A percentile compares a stretch with the other conserved stretches of the same genome.
Conservation (phyloP, 2,113 vertebrate genomes). For the Macaca nemestrina region DNA sequence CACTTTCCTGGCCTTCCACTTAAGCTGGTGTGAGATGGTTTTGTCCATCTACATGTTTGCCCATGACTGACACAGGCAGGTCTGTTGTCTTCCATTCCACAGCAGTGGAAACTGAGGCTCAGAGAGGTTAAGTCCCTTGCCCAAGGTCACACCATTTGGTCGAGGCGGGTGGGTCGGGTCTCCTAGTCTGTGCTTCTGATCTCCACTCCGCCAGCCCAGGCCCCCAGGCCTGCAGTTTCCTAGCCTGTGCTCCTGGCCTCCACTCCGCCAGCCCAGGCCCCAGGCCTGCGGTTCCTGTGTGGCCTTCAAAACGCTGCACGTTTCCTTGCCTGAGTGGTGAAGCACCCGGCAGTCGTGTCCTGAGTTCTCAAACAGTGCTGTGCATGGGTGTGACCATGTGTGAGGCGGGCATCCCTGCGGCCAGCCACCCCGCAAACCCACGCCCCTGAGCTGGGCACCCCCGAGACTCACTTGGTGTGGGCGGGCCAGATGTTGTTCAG, state of each 20-base stretch:
- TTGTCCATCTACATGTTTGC: not conserved
- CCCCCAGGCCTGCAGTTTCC: not conserved
- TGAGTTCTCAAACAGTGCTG: not conserved
- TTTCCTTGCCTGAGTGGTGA: not conserved
- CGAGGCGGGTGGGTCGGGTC: accelerated
- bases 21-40: not conserved
- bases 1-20: accelerated
- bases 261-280: not conserved
- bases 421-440: no score
- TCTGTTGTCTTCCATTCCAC: not conserved
- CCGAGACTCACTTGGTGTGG: conserved; percentile 89
- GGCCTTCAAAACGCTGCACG: not conserved
- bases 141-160: no score
- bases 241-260: not conserved
- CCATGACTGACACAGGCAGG: accelerated
- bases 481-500: conserved; percentile 89
- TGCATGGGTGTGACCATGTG: accelerated
- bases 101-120: not conserved
- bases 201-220: not conserved
- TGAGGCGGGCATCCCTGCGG: accelerated
- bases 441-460: not conserved
- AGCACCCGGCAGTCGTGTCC: accelerated
- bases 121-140: not conserved
- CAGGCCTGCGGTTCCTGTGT: accelerated
- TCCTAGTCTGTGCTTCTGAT: not conserved